phyloP scores from a whole-genome alignment of 2,113 vertebrate species.

The Neolamprologus cancellatus region DNA sequence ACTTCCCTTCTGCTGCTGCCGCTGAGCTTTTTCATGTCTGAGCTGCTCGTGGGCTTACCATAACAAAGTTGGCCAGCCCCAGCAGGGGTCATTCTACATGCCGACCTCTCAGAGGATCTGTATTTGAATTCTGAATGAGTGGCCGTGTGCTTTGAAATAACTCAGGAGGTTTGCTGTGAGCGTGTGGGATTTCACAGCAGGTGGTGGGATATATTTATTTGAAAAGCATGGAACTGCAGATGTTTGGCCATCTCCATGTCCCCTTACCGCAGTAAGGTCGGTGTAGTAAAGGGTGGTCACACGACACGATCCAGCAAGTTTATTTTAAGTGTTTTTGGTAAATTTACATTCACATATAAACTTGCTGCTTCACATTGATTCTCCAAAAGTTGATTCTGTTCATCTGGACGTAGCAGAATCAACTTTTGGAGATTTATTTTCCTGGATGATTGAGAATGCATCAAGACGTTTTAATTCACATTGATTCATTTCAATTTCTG shows the following conservation, averaged over 20 bases:
- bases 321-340: neutral
- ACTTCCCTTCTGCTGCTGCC: conserved; percentile 56
- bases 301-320: neutral
- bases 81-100: neutral
- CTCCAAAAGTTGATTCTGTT: too few relatives aligned
- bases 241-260: neutral
- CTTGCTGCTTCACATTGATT: neutral
- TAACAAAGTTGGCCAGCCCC: conserved; percentile 16
- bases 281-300: neutral
- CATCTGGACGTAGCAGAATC: too few relatives aligned
- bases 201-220: neutral
- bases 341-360: neutral
- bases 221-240: neutral
- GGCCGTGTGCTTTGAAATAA: neutral
- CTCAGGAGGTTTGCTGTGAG: neutral
- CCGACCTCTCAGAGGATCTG: neutral
- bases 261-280: neutral
- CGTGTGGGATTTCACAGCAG: neutral
- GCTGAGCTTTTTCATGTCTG: conserved; percentile 43
- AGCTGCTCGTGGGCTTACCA: conserved; percentile 31
- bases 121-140: neutral
- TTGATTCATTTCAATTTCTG: neutral
- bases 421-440: too few relatives aligned
- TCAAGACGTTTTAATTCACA: neutral
- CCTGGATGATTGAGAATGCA: too few relatives aligned